A percentile compares a stretch with the other conserved stretches of the same genome.
phyloP scores from a whole-genome alignment of 2,888 invertebrate genomes.

The Malthinus seriepunctatus region DNA sequence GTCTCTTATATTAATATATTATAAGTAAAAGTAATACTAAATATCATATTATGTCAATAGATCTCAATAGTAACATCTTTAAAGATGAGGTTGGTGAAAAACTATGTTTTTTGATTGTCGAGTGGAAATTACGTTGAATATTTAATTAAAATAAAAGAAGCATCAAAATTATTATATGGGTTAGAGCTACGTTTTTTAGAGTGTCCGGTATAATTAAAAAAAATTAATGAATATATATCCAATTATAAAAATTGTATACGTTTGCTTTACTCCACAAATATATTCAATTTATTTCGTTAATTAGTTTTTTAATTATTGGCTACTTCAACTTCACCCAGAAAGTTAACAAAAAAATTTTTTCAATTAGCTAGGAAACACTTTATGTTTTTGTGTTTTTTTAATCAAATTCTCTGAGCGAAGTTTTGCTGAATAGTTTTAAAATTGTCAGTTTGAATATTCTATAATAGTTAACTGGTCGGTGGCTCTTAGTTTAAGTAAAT shows the following conservation, averaged over 20 bases:
- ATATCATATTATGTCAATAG: conserved; percentile 37
- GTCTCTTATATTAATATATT: conserved; percentile 41
- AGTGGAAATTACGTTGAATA: background rate
- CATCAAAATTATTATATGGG: conserved; percentile 10
- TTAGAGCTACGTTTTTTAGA: conserved; percentile 1
- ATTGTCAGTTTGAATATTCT: too few relatives aligned
- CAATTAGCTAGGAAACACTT: too few relatives aligned
- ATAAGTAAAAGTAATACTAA: conserved; percentile 39
- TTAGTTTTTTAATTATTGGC: background rate
- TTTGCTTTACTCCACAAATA: conserved; percentile 23
- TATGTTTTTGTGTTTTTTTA: too few relatives aligned
- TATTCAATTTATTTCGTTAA: conserved; percentile 30
- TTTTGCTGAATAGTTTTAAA: too few relatives aligned
- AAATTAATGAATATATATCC: conserved; percentile 25
- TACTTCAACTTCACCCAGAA: too few relatives aligned
- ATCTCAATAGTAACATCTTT: background rate
- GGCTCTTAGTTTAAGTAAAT: too few relatives aligned
- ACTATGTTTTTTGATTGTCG: background rate
- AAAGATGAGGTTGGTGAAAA: background rate
- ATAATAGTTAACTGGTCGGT: too few relatives aligned
- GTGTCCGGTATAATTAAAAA: conserved; percentile 9
- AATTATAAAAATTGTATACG: conserved; percentile 25
- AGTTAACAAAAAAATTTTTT: too few relatives aligned
- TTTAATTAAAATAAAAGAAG: conserved; percentile 1
- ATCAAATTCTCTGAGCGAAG: too few relatives aligned